These are phyloP conservation scores for Halcyon malimbica DNA, from an alignment of 2,113 vertebrate genomes.

Conservation along the genomic window DNA sequence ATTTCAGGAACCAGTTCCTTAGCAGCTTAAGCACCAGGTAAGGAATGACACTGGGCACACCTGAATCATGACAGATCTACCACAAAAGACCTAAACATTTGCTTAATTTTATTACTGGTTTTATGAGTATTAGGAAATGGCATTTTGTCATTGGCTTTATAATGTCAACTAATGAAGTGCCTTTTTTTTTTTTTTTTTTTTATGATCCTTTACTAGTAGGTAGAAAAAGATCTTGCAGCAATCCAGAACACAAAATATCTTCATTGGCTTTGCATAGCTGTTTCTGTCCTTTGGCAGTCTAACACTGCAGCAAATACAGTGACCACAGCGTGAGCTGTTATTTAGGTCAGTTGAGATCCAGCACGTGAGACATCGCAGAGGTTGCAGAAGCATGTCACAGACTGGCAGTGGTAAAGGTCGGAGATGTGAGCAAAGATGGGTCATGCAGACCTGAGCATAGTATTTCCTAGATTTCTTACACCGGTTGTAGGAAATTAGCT, in stretches of 20 bases:
- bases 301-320: background rate
- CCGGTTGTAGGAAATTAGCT: background rate
- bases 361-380: accelerated
- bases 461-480: background rate
- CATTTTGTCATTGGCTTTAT: background rate
- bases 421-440: background rate
- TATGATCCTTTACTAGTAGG: background rate
- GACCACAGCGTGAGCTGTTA: background rate
- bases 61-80: background rate
- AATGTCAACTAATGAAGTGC: background rate
- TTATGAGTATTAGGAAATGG: background rate
- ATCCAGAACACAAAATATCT: background rate
- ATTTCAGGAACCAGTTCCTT: background rate
- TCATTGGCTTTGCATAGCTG: background rate
- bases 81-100: background rate
- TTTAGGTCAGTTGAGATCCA: background rate
- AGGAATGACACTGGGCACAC: background rate
- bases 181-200: background rate
- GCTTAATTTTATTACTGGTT: background rate
- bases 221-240: background rate
- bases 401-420: background rate
- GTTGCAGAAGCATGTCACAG: background rate
- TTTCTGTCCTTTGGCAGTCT: background rate
- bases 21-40: background rate
- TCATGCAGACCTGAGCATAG: background rate